These are phyloP conservation scores for Myiotriccus ornatus DNA, from an alignment of 2,797 vertebrate genomes.

Conservation along the genomic window DNA sequence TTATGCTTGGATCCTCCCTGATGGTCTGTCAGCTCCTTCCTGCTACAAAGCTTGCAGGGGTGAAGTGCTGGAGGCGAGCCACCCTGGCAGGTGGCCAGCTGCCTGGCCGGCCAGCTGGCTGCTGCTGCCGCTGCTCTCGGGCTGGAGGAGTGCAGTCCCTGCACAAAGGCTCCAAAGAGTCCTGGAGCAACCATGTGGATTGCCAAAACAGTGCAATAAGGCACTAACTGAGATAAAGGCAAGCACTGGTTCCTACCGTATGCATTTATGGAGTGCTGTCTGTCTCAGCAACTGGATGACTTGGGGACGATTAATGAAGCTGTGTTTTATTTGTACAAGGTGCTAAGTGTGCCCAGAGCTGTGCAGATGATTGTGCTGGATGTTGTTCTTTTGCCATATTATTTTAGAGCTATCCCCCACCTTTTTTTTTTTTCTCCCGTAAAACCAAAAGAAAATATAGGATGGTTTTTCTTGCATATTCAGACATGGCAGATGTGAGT, in stretches of 20 bases:
- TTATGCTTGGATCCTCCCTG: constrained; percentile 15
- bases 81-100: constrained; percentile 14
- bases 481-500: neutral
- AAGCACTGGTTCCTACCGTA: neutral
- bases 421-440: neutral
- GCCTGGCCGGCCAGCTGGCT: neutral
- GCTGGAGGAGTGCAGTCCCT: accelerated
- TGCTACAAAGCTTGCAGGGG: constrained; percentile 2
- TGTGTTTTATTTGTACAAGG: neutral
- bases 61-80: constrained; percentile 24
- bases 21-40: constrained; percentile 32
- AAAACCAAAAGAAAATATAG: neutral
- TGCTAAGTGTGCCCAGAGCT: neutral
- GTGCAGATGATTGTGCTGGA: neutral
- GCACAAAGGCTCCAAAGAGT: constrained; percentile 51
- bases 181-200: neutral
- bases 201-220: neutral
- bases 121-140: neutral
- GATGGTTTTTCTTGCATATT: neutral
- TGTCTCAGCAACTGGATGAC: neutral
- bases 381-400: neutral
- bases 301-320: neutral
- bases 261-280: neutral
- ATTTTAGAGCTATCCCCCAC: neutral
- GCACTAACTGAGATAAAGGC: neutral